phyloP scores from a whole-genome alignment of 2,797 vertebrate genomes.

The Ctenosaura bakeri region DNA sequence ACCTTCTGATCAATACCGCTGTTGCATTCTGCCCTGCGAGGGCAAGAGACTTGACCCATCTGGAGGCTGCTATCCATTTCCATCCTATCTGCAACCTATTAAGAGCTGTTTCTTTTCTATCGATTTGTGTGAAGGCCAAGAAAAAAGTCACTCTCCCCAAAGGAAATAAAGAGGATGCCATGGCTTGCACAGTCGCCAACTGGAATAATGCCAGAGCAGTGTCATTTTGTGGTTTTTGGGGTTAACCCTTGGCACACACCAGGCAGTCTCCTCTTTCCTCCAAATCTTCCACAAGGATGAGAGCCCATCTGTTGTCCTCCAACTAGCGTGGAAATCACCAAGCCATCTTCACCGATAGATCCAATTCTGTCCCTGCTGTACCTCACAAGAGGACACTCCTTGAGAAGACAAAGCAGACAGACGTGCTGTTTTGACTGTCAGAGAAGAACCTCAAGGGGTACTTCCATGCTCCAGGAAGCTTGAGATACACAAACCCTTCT shows the following conservation, averaged over 20 bases:
- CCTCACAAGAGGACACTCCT: neutral
- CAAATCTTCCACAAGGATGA: neutral
- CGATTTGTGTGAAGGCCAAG: slow-evolving; percentile 6
- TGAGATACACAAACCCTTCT: fast-evolving
- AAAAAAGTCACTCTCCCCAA: neutral
- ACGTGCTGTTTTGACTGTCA: neutral
- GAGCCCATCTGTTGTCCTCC: neutral
- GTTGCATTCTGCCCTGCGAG: no score
- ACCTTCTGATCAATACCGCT: no score
- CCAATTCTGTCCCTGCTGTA: neutral
- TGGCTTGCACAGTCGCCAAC: no score
- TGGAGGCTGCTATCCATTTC: neutral
- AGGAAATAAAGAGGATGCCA: neutral
- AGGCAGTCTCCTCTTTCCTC: neutral
- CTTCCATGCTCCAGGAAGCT: neutral
- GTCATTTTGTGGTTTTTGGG: neutral
- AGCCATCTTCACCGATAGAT: neutral
- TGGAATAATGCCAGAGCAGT: slow-evolving; percentile 35
- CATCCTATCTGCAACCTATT: neutral
- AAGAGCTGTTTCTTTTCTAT: neutral
- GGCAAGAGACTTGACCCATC: neutral
- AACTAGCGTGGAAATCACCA: no score
- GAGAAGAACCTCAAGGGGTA: neutral
- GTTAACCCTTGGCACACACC: neutral
- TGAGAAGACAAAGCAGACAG: neutral